Base-by-base conservation (phyloP, 2,113 vertebrate genomes). In the Phaethon lepturus region DNA sequence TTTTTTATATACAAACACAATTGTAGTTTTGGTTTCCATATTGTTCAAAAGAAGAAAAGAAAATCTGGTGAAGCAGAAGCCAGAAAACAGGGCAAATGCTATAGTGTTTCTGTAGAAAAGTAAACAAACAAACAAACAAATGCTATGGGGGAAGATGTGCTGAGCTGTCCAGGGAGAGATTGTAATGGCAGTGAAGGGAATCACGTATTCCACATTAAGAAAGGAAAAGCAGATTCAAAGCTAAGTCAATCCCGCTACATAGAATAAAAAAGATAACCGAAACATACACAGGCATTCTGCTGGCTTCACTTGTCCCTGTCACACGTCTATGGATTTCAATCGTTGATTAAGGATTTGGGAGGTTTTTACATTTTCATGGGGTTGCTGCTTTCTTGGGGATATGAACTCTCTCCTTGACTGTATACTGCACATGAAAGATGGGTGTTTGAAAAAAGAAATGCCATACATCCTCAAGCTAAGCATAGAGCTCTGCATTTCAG, bases 21-120 rank as follows among this genome's bases (percentile, higher is more conserved):
- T 95, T 82, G 55, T 94, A 26, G 3, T 47, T 94, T 90, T 86
- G 17, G 9, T 91, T 95, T 91, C 60, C 87, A 17, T 78, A 60
- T 81, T 89, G 40, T 85, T 92, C n/a, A 88, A 75, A 86, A 86
- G 63, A 92, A 93, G 42, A 69, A 86, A 88, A 86, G 19, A 86
- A 80, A 71, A 50, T 75, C 83, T 78, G 29, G 31, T 60, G 13
- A 49, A 81, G 64, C 11, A 72, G 63, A 90, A 95, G 45, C 17
- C 62, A 82, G 79, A 92, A 95, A 91, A 73, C 31, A 71, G 62
- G 76, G 60, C 47, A 88, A 88, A 77, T 15, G 10, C 19, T 84
- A 28, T 12, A 62, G 26, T 38, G 62, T 76, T 97, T 50, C 22
- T 42, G 42, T 26, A 55, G 62, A 79, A 77, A 87, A 84, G 7